Conservation (phyloP, 92 coral and sea anemone species). For the Palythoa grandiflora region DNA sequence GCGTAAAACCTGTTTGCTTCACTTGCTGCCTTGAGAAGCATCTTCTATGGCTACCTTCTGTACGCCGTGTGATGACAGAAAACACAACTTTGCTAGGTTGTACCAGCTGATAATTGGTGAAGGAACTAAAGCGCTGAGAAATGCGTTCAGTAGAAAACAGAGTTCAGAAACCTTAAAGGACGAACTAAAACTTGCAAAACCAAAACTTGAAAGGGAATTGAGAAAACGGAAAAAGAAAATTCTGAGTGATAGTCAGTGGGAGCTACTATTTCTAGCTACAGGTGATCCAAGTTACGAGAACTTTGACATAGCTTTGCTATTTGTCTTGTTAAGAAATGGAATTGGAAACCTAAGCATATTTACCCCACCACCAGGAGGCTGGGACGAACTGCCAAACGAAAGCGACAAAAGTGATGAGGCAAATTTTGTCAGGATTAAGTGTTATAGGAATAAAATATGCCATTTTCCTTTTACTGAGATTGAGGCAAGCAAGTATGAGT, state of each 20-base stretch:
- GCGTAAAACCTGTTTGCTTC: not conserved
- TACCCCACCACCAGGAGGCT: constrained; percentile 56
- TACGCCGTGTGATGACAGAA: constrained; percentile 23
- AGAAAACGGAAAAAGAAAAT: constrained; percentile 32
- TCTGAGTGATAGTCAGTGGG: constrained; percentile 61
- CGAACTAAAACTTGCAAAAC: constrained; percentile 17
- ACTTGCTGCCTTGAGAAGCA: not conserved
- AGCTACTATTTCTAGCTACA: constrained; percentile 48
- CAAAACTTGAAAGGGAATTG: constrained; percentile 26
- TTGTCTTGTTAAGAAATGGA: constrained; percentile 51
- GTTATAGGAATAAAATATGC: constrained; percentile 58
- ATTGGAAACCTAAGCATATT: constrained; percentile 44
- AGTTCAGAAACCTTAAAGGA: constrained; percentile 23
- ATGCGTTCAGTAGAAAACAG: constrained; percentile 2
- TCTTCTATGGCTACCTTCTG: not conserved
- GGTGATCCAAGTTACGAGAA: constrained; percentile 57
- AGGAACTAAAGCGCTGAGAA: constrained; percentile 54
- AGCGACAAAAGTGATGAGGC: constrained; percentile 49
- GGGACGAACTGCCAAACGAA: constrained; percentile 66
- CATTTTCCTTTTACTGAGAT: constrained; percentile 43
- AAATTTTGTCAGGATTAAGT: constrained; percentile 54
- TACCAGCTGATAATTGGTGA: constrained; percentile 44
- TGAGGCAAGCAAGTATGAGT: constrained; percentile 40
- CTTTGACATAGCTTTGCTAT: constrained; percentile 69
- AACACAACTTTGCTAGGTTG: constrained; percentile 56